Evolutionary conservation across 2,113 vertebrate genomes (phyloP), one percentile per base, ranked within the genome.

Genomic region (Cryptomyrus ogoouensis): DNA sequence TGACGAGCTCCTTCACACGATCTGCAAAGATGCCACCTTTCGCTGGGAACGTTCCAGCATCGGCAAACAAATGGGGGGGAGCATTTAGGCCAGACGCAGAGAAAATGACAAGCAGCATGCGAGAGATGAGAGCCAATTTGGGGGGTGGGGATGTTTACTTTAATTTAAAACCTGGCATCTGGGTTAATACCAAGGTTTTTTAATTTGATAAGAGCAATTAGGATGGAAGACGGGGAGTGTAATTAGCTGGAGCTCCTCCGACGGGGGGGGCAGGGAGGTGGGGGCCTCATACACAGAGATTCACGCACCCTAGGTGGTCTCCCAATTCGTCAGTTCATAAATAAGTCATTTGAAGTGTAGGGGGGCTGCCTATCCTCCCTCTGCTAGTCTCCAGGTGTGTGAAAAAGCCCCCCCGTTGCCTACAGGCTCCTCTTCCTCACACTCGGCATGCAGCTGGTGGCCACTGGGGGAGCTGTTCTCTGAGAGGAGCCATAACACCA

Each of bases 311-410:
- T 96, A 96, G 96, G 96, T 96, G 96, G 96, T 96, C 96, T 95
- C 96, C 95, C 95, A 96, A 95, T 97, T 97, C 96, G 96, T 95
- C 96, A 96, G 96, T 96, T 97, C 96, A 97, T 97, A 96, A 97
- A 97, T 97, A 96, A 97, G 96, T 97, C 96, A 97, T 97, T 96
- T 97, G 96, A 96, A 97, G 96, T 96, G 95, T 94, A 96, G 62
- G 96, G 96, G 95, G 96, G 96, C 96, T 96, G 95, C 95, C 94
- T 95, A 95, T 96, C 96, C 95, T 96, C 96, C 94, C 94, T 95
- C 93, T 95, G 80, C 89, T 91, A 86, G 62, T 96, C 95, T 96
- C 95, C 96, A 96, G 97, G 96, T 97, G 89, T 31, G 27, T 5
- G 44, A 5, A 47, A 77, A 17, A 15, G n/a, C 17, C 89, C 77